Base-by-base conservation (phyloP, 1,140 invertebrate species). In the Drosophila sproati region DNA sequence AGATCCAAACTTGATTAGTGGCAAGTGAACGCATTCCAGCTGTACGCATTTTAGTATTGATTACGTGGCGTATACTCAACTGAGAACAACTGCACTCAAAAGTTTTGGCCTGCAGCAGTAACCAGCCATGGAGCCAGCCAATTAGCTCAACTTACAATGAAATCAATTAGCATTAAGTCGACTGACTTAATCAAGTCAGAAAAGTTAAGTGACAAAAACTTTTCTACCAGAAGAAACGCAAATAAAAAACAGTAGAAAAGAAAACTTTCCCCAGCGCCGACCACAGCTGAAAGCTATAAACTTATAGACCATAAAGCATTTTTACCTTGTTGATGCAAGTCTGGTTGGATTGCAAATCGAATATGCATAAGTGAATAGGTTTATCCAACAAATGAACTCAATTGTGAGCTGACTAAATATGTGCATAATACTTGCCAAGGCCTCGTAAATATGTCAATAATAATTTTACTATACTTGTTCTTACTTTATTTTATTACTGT, bases 111-210 rank as follows among this genome's bases (percentile, higher is more conserved):
- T 37, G 35, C 35, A 37, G 35, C 7, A 37, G 10, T 52, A 37
- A 34, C 54, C 8, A 41, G 28, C 52, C 12, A 29, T 20, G 20
- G n/a, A 73, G 68, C 52, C 73, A 60, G 69, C 60, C 81, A 85
- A 85, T 85, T 86, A 85, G 77, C 73, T 77, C 0, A 20, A 68
- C 82, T 86, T 73, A 78, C 82, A 86, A 86, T 81, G 66, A 74
- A 86, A 86, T 85, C 81, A 85, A 85, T 86, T 86, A 78, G 66
- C 73, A 86, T 82, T 86, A 81, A 86, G 78, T 52, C 82, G 45
- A 78, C 68, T 86, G 45, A 78, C 68, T 86, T 86, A 85, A 85
- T 86, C 82, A 79, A 85, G 81, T 85, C 79, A 74, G 62, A 74
- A 86, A 85, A 86, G 81, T 85, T 85, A 71, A 78, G 82, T 70